These are phyloP conservation scores for Akabosia matsudoensis DNA, from an alignment of 1,140 invertebrate genomes.

Conservation along the genomic window DNA sequence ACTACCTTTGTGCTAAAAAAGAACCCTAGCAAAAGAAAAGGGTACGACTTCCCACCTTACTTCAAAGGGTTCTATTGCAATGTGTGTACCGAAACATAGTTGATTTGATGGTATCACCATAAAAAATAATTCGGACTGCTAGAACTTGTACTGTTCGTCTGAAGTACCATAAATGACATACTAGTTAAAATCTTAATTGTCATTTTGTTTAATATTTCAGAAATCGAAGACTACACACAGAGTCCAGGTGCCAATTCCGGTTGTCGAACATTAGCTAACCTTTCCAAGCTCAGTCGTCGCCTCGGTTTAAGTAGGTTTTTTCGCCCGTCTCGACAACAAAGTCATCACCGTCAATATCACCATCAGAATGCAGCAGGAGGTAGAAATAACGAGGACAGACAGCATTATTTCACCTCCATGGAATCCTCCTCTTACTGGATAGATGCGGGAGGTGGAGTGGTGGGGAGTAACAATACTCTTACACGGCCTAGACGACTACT, in stretches of 20 bases:
- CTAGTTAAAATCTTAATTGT: background rate
- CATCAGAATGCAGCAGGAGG: background rate
- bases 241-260: conserved; percentile 27
- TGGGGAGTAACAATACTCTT: background rate
- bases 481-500: background rate
- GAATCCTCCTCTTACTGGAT: conserved; percentile 25
- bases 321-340: conserved; percentile 31
- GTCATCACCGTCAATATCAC: conserved; percentile 12
- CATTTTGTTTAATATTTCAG: background rate
- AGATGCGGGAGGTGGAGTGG: background rate
- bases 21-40: too few species aligned
- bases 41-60: too few species aligned
- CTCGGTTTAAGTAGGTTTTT: conserved; percentile 41
- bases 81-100: too few species aligned
- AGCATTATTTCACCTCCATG: conserved; percentile 33
- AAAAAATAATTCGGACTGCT: too few species aligned
- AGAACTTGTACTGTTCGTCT: too few species aligned
- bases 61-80: too few species aligned
- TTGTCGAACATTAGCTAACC: conserved; percentile 43
- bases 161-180: background rate
- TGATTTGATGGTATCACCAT: too few species aligned
- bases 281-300: conserved; percentile 43
- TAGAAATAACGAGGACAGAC: background rate
- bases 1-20: too few species aligned
- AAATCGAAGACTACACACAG: conserved; percentile 13